Percentiles rank a stretch among this genome's conserved stretches.
These are phyloP conservation scores for Ascaphus truei DNA, from an alignment of 2,113 vertebrate species.

Conservation along the genomic window DNA sequence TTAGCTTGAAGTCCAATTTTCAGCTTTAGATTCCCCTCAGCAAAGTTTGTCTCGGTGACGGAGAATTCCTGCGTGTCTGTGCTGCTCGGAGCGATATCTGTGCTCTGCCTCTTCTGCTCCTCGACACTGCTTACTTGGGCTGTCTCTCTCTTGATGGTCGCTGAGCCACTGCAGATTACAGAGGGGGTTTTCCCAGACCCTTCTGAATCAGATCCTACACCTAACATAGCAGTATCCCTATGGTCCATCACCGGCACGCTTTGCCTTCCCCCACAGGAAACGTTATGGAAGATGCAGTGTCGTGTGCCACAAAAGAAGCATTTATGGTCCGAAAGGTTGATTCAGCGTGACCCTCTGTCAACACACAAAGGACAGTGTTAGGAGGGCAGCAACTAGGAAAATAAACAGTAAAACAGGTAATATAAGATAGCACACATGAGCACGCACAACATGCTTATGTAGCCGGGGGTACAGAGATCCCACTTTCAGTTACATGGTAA, in stretches of 20 bases:
- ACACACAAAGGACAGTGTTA: neutral
- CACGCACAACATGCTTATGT: too few relatives aligned
- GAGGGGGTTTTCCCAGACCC: conserved; percentile 66
- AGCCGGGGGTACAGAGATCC: too few relatives aligned
- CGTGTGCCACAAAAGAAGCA: conserved; percentile 46
- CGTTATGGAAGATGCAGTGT: conserved; percentile 48
- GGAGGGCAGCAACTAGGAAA: too few relatives aligned
- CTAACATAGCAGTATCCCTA: conserved; percentile 75
- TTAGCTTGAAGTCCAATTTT: conserved; percentile 90
- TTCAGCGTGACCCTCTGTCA: neutral
- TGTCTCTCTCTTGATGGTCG: conserved; percentile 55
- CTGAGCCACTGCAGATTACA: conserved; percentile 41
- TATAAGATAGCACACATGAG: too few relatives aligned
- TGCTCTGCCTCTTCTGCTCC: conserved; percentile 55
- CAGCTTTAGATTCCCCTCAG: conserved; percentile 83
- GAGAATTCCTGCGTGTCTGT: conserved; percentile 73
- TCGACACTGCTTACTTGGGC: conserved; percentile 51
- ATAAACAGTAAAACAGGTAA: too few relatives aligned
- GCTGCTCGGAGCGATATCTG: conserved; percentile 40
- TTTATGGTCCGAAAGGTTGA: neutral
- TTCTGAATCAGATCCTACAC: conserved; percentile 68
- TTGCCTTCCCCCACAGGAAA: conserved; percentile 41
- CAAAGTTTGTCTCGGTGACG: conserved; percentile 80
- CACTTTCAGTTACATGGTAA: too few relatives aligned
- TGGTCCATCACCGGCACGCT: conserved; percentile 69